Base-by-base conservation (phyloP, 2,797 vertebrate species). In the Macropus fuliginosus region DNA sequence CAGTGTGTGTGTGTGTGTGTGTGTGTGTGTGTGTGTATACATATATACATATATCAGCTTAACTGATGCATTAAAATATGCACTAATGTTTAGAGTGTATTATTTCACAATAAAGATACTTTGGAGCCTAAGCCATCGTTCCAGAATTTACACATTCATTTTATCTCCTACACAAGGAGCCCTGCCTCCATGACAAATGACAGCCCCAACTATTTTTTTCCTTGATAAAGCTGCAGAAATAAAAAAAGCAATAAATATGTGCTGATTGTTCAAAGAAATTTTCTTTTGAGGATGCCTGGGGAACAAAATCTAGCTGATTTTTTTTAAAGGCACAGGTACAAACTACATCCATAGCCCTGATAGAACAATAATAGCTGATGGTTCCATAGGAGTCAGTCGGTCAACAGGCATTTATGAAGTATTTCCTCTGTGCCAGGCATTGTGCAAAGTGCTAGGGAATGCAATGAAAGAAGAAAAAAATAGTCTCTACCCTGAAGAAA, bases 321-420 rank as follows among this genome's bases (percentile, higher is more conserved):
- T 52, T 52, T 52, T 96, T 92, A 95, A 97, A 98, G 98, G 97
- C 96, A 94, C 93, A 96, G 95, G 91, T 94, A 92, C 87, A 98
- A 96, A 95, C 2, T 96, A 81, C 4, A 93, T 90, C 10, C 5
- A 97, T 3, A 50, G 74, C 18, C 9, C 40, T 87, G 74, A 50
- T 50, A 34, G 24, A 50, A 50, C 9, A 87, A 46, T 46, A 46
- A 27, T 87, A 87, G 8, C 40, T 74, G 21, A 46, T 11, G 27
- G 74, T 46, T 46, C 2, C 24, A 50, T 27, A 11, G 3, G 74
- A 87, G 10, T 87, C 40, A 46, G 74, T 66, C 14, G 13, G 62
- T 27, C 74, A 46, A 87, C 9, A 87, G 74, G 40, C 40, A 50
- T 87, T 87, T 50, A 46, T 27, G 27, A 28, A 74, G 34, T 66